These are phyloP conservation scores for Limulus polyphemus DNA, from an alignment of 2,888 invertebrate species.

Conservation along the genomic window DNA sequence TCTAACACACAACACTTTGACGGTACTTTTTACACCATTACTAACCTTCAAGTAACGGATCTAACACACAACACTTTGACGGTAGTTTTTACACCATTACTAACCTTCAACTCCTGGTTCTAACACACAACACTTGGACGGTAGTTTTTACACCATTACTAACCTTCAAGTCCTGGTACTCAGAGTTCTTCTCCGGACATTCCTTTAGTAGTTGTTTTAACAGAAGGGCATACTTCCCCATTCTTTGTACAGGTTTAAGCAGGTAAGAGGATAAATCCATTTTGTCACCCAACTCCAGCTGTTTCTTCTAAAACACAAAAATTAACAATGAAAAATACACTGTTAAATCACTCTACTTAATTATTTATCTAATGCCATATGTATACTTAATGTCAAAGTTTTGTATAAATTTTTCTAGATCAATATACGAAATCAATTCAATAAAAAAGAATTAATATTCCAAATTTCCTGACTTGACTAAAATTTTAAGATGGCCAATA, in stretches of 20 bases:
- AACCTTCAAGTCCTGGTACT: slow-evolving; percentile 56
- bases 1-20: neutral
- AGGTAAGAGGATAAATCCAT: slow-evolving; percentile 88
- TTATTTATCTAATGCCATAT: too few species aligned
- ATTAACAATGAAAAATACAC: neutral
- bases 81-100: neutral
- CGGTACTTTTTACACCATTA: neutral
- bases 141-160: neutral
- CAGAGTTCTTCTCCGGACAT: slow-evolving; percentile 47
- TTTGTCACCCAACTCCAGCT: slow-evolving; percentile 72
- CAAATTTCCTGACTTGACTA: too few species aligned
- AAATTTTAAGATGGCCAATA: too few species aligned
- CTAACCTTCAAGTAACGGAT: neutral
- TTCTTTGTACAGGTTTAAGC: slow-evolving; percentile 84
- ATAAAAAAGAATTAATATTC: too few species aligned
- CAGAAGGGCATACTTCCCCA: slow-evolving; percentile 87
- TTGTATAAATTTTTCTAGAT: too few species aligned
- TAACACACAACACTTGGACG: neutral
- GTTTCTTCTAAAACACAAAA: slow-evolving; percentile 56
- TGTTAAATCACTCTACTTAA: too few species aligned
- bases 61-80: neutral
- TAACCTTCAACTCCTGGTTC: neutral
- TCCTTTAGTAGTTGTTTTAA: slow-evolving; percentile 84
- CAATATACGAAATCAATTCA: too few species aligned
- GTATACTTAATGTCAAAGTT: too few species aligned